phyloP scores from a whole-genome alignment of 2,113 vertebrate species.

The Cinclus mexicanus region DNA sequence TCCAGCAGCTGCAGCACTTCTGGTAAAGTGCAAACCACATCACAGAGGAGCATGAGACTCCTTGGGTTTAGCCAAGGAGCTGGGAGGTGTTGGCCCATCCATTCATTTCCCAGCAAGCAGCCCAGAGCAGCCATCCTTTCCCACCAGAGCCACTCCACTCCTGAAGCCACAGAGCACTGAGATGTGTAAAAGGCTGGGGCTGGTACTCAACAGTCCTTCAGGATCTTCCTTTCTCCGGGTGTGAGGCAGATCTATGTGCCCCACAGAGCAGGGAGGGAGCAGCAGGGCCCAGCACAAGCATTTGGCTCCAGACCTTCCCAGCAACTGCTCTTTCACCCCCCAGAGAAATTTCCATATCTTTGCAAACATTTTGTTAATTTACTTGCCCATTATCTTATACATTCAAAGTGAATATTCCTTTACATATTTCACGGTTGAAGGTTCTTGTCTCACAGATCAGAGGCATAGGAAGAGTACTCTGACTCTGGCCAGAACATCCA shows the following conservation, averaged over 20 bases:
- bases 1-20: not conserved
- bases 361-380: not conserved
- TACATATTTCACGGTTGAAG: not conserved
- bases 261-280: not conserved
- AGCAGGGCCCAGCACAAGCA: not conserved
- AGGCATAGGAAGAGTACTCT: not conserved
- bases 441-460: not conserved
- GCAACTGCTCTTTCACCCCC: not conserved
- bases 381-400: not conserved
- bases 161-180: not conserved
- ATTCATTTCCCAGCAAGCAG: not conserved
- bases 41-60: not conserved
- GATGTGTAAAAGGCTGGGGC: not conserved
- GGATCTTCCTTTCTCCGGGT: not conserved
- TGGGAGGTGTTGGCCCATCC: not conserved
- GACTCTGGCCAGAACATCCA: not conserved
- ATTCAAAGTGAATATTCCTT: not conserved
- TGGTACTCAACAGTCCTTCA: not conserved
- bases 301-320: not conserved
- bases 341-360: not conserved
- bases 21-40: conserved; percentile 46
- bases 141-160: not conserved
- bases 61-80: not conserved
- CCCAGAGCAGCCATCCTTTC: not conserved
- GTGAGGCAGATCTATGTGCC: not conserved